These are phyloP conservation scores for Gadopsis marmoratus DNA, from an alignment of 2,797 vertebrate species.

Conservation along the genomic window DNA sequence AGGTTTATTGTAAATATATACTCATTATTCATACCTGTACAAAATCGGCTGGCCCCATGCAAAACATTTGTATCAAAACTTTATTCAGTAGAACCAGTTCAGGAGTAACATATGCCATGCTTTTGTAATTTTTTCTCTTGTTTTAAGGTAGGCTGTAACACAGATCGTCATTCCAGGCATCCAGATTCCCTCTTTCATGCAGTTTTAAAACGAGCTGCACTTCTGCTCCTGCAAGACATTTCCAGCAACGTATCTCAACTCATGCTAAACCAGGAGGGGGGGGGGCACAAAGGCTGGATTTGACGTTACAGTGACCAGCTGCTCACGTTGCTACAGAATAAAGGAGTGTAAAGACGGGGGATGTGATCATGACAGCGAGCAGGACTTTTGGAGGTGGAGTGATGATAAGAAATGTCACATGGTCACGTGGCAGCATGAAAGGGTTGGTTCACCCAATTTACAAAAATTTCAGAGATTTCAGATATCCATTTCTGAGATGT, in stretches of 20 bases:
- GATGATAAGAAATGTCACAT: background rate
- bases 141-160: conserved; percentile 54
- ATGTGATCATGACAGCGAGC: conserved; percentile 4
- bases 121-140: conserved; percentile 23
- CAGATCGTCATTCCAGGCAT: conserved; percentile 58
- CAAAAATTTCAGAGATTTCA: background rate
- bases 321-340: conserved; percentile 52
- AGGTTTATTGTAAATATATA: conserved; percentile 89
- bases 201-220: conserved; percentile 70
- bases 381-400: background rate
- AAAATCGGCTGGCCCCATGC: conserved; percentile 86
- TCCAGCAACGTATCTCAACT: conserved; percentile 39
- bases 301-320: conserved; percentile 20
- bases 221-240: conserved; percentile 57
- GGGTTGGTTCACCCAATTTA: conserved; percentile 4
- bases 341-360: conserved; percentile 18
- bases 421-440: background rate
- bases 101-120: conserved; percentile 75
- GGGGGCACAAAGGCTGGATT: background rate
- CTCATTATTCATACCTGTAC: conserved; percentile 78
- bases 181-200: conserved; percentile 77
- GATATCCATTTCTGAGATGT: background rate
- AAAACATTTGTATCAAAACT: conserved; percentile 84
- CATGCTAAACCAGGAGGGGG: conserved; percentile 57
- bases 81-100: conserved; percentile 65